Evolutionary conservation across 1,140 invertebrate genomes (phyloP), one percentile per base, ranked within the genome.

Genomic region (Drosophila saltans): DNA sequence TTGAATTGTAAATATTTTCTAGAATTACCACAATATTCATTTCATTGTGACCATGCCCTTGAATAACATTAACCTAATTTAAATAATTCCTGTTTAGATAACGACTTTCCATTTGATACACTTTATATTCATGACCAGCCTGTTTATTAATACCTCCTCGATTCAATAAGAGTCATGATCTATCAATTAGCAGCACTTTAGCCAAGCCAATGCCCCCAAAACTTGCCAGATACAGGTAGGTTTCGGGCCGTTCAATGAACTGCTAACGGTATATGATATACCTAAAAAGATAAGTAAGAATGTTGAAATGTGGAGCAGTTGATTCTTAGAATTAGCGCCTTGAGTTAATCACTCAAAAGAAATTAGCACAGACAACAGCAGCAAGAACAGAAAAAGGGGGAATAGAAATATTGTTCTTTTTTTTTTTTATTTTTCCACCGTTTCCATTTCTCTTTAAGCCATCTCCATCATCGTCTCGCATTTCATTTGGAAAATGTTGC

Each of bases 231-330:
- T 10, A 36, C 6, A 5, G 1, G 6, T 36, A 36, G 3, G 33
- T 36, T 36, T 8, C 11, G 1, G 41, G 8, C 8, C 36, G 81
- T 81, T 70, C 76, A 86, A 74, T 80, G 83, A 88, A 88, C 83
- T 78, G 58, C 33, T 72, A 76, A 67, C 36, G 64, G 41, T 73
- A 66, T 66, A 62, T 11, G 16, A 59, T 62, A 72, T 59, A 39
- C 58, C 57, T 36, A 65, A 11, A 24, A 74, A 61, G 24, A 7
- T n/a, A 48, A 28, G 40, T 68, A 79, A 52, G 45, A 52, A 52
- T 48, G 21, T 48, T 48, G 21, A 48, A 81, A 81, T 82, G 58
- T 86, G 69, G 77, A 52, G 67, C 72, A 86, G 83, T 86, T 86
- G 69, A 70, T 58, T 26, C 36, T 70, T 59, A 33, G 71, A 78